Evolutionary conservation across 2,888 invertebrate species (phyloP).

Genomic region (Trachelus tabidus): DNA sequence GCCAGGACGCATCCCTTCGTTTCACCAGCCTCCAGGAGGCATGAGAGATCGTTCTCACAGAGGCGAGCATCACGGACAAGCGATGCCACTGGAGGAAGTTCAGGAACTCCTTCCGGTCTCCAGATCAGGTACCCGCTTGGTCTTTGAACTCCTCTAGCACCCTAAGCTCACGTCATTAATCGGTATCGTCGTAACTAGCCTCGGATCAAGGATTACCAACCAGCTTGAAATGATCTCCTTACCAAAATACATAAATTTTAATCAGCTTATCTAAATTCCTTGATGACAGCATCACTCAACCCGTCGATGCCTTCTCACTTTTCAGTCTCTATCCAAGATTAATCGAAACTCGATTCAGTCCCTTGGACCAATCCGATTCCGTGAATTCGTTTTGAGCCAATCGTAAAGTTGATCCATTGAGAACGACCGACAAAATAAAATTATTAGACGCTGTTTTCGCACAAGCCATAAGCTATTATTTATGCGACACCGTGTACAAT

Average conservation of each 20-base stretch:
- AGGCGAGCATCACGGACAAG: constrained; percentile 54
- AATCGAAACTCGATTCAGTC: constrained; percentile 1
- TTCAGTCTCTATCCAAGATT: not conserved
- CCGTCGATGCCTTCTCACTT: not conserved
- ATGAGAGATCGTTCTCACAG: constrained; percentile 59
- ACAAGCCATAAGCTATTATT: too few species aligned
- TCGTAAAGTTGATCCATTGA: not conserved
- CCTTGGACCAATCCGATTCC: not conserved
- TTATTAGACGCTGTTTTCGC: too few species aligned
- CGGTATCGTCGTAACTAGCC: not conserved
- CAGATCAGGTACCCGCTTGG: constrained; percentile 49
- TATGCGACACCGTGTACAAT: too few species aligned
- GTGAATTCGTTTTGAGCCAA: not conserved
- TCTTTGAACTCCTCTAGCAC: not conserved
- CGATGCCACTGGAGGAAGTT: constrained; percentile 61
- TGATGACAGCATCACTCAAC: not conserved
- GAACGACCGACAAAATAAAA: not conserved
- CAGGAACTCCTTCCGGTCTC: constrained; percentile 56
- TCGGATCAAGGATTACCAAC: not conserved
- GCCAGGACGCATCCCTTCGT: constrained; percentile 15
- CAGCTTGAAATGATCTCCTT: not conserved
- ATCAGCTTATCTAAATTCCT: not conserved
- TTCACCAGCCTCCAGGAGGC: constrained; percentile 37
- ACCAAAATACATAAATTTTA: not conserved
- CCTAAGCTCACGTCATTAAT: not conserved